Percentiles rank a stretch among this genome's conserved stretches.
Evolutionary conservation across 2,888 invertebrate species (phyloP).

Genomic region (Bellardia bayeri): DNA sequence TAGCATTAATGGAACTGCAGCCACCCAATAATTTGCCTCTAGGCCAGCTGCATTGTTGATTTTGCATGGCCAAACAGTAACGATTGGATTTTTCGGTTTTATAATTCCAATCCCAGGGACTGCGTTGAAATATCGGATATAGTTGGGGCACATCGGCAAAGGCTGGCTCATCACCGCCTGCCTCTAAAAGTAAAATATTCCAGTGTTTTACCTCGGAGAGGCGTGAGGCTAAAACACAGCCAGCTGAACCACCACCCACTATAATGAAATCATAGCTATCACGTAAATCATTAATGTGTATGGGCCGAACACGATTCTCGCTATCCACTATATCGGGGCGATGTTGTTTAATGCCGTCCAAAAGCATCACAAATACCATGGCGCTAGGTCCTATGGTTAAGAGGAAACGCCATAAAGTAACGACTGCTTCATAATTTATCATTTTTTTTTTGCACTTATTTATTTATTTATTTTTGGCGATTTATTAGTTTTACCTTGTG

Average conservation of each 20-base stretch:
- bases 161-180: constrained; percentile 90
- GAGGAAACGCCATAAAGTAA: constrained; percentile 87
- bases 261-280: constrained; percentile 91
- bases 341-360: constrained; percentile 87
- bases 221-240: constrained; percentile 91
- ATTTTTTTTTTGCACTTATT: constrained; percentile 53
- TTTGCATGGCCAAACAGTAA: constrained; percentile 89
- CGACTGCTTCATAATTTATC: constrained; percentile 79
- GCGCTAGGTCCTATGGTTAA: constrained; percentile 88
- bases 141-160: constrained; percentile 89
- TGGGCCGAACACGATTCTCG: constrained; percentile 87
- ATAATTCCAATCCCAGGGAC: constrained; percentile 93
- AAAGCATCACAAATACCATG: constrained; percentile 87
- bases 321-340: constrained; percentile 90
- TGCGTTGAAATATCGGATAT: constrained; percentile 89
- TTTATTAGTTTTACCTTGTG: neutral
- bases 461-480: neutral
- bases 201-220: constrained; percentile 90
- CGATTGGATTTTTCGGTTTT: constrained; percentile 89
- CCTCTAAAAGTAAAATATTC: constrained; percentile 91
- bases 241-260: constrained; percentile 93
- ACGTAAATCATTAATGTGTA: constrained; percentile 85
- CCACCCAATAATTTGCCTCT: constrained; percentile 92
- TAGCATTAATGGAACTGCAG: constrained; percentile 93
- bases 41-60: constrained; percentile 89